Conservation (phyloP, 2,888 invertebrate genomes). For the Phengaris alcon region DNA sequence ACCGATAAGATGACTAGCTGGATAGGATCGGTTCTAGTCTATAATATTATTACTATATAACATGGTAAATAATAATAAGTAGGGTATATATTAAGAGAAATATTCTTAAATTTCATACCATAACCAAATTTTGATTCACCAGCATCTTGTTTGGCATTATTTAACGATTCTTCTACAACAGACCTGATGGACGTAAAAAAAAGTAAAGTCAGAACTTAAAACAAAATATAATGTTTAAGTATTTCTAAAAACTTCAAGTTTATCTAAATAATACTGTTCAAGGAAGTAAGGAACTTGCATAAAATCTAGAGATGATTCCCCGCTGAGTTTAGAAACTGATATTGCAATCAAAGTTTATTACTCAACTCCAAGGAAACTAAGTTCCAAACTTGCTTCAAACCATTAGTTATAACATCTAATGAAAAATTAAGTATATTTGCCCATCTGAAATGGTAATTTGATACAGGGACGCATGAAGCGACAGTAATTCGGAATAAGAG, state of each 20-base stretch:
- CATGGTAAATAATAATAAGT: no score
- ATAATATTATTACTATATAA: no score
- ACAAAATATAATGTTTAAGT: no score
- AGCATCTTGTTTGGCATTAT: neutral
- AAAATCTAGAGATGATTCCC: slow-evolving; percentile 7
- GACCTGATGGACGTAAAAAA: neutral
- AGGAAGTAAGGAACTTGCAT: neutral
- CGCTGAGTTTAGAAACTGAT: slow-evolving; percentile 12
- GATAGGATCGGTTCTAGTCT: no score
- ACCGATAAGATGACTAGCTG: no score
- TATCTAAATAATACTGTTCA: neutral
- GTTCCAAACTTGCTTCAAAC: slow-evolving; percentile 15
- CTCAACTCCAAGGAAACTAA: slow-evolving; percentile 9
- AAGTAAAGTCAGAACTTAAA: no score
- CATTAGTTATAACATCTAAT: slow-evolving; percentile 42
- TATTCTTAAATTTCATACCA: neutral
- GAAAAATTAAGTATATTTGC: slow-evolving; percentile 10
- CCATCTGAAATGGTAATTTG: slow-evolving; percentile 13
- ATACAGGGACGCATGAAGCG: neutral
- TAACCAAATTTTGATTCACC: neutral
- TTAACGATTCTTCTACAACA: neutral
- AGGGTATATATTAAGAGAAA: no score
- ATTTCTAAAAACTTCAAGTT: neutral
- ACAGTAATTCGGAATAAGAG: slow-evolving; percentile 17
- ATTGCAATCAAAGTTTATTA: slow-evolving; percentile 20